phyloP scores from a whole-genome alignment of 2,113 vertebrate species.

The Pygoscelis adeliae region DNA sequence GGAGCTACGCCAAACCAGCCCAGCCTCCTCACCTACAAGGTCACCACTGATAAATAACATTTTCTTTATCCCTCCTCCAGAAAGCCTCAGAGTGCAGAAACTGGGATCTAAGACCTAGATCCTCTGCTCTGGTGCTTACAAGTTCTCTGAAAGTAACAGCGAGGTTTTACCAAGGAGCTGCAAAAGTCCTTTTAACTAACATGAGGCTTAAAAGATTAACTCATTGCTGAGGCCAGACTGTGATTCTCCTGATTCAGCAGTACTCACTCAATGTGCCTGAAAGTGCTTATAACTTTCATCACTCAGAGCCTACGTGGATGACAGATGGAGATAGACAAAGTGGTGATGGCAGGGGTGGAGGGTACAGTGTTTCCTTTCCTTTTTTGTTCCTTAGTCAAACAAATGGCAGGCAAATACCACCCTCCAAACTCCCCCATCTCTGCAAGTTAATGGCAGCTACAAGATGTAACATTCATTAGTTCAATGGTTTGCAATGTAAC shows the following conservation, averaged over 20 bases:
- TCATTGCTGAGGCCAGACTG: neutral
- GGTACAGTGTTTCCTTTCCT: neutral
- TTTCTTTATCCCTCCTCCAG: neutral
- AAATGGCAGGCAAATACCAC: neutral
- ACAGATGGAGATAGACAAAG: neutral
- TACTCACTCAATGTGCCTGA: neutral
- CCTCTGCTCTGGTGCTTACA: neutral
- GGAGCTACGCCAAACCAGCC: neutral
- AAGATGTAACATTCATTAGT: neutral
- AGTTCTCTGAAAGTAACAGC: neutral
- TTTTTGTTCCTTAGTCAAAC: neutral
- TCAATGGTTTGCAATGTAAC: neutral
- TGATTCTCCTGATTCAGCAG: conserved; percentile 22
- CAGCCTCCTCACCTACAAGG: neutral
- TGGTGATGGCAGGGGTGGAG: neutral
- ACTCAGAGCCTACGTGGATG: neutral
- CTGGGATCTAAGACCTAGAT: neutral
- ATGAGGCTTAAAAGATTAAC: neutral
- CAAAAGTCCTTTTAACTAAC: neutral
- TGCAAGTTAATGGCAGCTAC: neutral
- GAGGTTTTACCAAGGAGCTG: neutral
- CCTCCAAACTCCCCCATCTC: neutral
- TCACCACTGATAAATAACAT: neutral
- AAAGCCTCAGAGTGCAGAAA: neutral
- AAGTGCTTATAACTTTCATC: neutral